Base-by-base conservation (phyloP, 1,140 invertebrate species). In the Plectrocnemia conspersa region DNA sequence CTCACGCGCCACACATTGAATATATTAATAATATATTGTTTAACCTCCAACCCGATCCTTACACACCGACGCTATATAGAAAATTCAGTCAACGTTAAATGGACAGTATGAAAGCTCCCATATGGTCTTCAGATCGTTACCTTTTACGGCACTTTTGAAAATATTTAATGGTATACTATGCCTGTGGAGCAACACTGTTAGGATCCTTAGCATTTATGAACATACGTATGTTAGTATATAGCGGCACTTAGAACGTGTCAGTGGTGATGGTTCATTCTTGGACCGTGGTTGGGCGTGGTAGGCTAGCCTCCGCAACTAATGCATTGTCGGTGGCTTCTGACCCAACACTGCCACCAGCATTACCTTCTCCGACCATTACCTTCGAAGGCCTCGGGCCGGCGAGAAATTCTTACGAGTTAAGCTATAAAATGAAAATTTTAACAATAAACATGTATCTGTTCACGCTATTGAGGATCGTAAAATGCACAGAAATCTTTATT, bases 241-340 rank as follows among this genome's bases (percentile, higher is more conserved):
- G 2, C 32, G 11, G 32, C 32, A 35, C n/a, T n/a, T n/a, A n/a
- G n/a, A n/a, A n/a, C n/a, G 32, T 15, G 16, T 13, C 32, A 15
- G 16, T 35, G 32, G 32, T 35, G 13, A 45, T 45, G 24, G 42
- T 45, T 45, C 23, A 27, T 27, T 45, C 42, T 16, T 45, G n/a
- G 42, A 35, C 48, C 33, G 21, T 16, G 33, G 22, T 25, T 22
- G 35, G 45, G 35, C 44, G 54, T 38, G 33, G 45, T 27, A 21
- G 18, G 16, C 27, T 38, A 27, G 32, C 55, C 41, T 50, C 42
- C 19, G 25, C 56, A 11, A 32, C 32, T 58, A 58, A 58, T 58
- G 56, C 48, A 58, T 58, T 52, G 57, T 54, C 45, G 57, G 21
- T 54, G 57, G 45, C 57, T 54, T 49, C 52, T 59, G 52, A 54